Percentiles rank a stretch among this genome's conserved stretches.
phyloP scores from a whole-genome alignment of 2,113 vertebrate species.

The Ciconia stormi region DNA sequence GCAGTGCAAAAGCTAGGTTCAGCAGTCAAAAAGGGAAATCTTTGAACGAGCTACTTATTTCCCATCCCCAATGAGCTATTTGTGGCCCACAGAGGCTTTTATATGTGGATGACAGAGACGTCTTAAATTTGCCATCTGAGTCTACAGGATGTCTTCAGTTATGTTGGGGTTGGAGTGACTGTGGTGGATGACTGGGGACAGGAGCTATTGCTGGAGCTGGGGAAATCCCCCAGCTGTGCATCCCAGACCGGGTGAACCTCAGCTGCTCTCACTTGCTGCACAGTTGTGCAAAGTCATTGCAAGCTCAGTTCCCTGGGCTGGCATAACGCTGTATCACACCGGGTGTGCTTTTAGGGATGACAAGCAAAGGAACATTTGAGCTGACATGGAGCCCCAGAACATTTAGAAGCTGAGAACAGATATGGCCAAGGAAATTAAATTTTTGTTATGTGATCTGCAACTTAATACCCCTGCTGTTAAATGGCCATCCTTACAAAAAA shows the following conservation, averaged over 20 bases:
- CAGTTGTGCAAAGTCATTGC: not conserved
- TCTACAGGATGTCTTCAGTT: not conserved
- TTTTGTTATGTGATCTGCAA: not conserved
- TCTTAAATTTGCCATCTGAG: not conserved
- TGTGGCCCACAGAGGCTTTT: not conserved
- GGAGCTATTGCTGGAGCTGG: not conserved
- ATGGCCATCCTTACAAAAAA: not conserved
- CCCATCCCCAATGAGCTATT: not conserved
- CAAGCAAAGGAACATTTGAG: not conserved
- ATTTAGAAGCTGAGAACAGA: not conserved
- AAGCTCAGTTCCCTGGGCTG: not conserved
- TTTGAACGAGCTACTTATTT: not conserved
- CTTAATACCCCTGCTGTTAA: not conserved
- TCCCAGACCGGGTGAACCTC: not conserved
- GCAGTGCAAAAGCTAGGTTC: not conserved
- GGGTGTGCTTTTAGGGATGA: not conserved
- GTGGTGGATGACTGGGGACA: not conserved
- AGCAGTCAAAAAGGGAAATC: not conserved
- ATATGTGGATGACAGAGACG: fast-evolving
- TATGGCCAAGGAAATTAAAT: not conserved
- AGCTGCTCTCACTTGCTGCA: not conserved
- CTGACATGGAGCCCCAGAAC: not conserved
- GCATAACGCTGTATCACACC: not conserved
- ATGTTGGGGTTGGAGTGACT: not conserved
- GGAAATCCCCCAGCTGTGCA: constrained; percentile 7